A percentile compares a stretch with the other conserved stretches of the same genome.
Conservation (phyloP, 2,113 vertebrate genomes). For the Excalfactoria chinensis region DNA sequence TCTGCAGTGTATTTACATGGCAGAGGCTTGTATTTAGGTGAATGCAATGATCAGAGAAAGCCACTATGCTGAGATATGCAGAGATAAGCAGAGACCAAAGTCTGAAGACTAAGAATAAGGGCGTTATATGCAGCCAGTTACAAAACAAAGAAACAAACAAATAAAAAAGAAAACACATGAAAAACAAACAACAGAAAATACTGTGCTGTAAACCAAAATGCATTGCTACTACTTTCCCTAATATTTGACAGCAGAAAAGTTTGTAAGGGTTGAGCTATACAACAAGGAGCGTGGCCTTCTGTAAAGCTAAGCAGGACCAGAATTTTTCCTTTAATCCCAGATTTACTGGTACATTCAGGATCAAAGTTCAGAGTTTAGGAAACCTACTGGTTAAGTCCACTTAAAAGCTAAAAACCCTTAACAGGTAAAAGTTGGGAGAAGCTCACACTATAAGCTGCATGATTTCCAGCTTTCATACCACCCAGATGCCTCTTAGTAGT, state of each 20-base stretch:
- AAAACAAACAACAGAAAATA: background rate
- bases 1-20: background rate
- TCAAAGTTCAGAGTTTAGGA: background rate
- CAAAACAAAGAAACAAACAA: background rate
- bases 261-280: background rate
- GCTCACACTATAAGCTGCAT: background rate
- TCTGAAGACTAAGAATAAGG: background rate
- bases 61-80: background rate
- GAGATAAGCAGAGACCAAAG: background rate
- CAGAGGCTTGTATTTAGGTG: background rate
- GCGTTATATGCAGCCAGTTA: background rate
- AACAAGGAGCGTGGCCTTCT: background rate
- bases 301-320: background rate
- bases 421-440: background rate
- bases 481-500: background rate
- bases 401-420: slow-evolving; percentile 5
- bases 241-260: background rate
- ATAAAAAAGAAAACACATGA: no score
- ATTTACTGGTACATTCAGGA: background rate
- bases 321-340: slow-evolving; percentile 9
- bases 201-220: background rate
- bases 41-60: background rate
- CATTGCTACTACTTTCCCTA: background rate
- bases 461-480: background rate
- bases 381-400: slow-evolving; percentile 4